Base-by-base conservation (phyloP, 2,797 vertebrate species). In the Sternarchorhynchus goeldii region DNA sequence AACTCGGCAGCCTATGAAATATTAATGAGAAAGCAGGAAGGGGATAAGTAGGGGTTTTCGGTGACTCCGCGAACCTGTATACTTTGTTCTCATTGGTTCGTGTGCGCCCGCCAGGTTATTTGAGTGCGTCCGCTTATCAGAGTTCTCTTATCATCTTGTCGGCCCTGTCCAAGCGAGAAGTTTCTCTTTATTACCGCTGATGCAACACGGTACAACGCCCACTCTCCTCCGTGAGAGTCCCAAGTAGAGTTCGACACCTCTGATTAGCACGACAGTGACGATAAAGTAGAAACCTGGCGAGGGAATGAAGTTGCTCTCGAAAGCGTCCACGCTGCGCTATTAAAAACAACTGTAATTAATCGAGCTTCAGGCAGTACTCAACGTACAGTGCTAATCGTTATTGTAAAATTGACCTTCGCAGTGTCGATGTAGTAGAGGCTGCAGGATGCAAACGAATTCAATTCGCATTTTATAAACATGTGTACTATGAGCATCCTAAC, bases 1-100 rank as follows among this genome's bases (percentile, higher is more conserved):
- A 75, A 75, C 60, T 84, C 85, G 76, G 85, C 83, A 81, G 65
- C 86, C 87, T 85, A 86, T 92, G 84, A 90, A 92, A 91, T 84
- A 90, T 91, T 86, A 85, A 93, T 90, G 90, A 90, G 81, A 74
- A 50, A 4, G 31, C 68, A 82, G 76, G 77, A 62, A 50, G 88
- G 77, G 70, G 69, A 81, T 31, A n/a, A 76, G 79, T 36, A 5
- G 66, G 66, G 36, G 65, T 65, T 69, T n/a, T 6, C 1, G 58
- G 64, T 36, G 25, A 21, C 55, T 57, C 21, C 21, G 67, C 41
- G 53, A 64, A 25, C 31, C 29, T 58, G 45, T 57, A 57, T 50
- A 14, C 39, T 62, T 18, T 50, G 25, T 67, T 73, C 39, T 6
- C 31, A 14, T 56, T 32, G 20, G 50, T 20, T 50, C 53, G 18